Percentiles rank a stretch among this genome's conserved stretches.
Conservation (phyloP, 2,888 invertebrate species). For the Stenchaetothrips biformis region DNA sequence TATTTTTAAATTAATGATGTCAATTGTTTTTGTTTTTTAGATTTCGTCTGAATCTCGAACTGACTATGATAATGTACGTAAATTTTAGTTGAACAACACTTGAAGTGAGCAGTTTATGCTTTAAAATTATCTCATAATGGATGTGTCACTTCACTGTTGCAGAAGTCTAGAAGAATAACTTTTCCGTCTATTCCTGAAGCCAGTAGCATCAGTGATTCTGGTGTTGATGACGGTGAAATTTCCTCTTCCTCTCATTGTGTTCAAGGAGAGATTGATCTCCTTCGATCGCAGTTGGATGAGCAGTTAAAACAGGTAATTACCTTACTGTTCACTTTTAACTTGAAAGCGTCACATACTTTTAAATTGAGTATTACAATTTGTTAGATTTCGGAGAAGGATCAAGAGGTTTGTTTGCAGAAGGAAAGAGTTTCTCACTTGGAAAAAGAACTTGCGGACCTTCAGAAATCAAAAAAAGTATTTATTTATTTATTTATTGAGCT, state of each 20-base stretch:
- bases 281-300: background rate
- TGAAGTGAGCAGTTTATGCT: background rate
- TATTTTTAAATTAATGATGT: background rate
- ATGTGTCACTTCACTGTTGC: background rate
- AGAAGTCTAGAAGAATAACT: background rate
- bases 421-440: background rate
- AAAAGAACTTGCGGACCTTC: background rate
- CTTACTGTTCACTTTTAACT: background rate
- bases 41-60: background rate
- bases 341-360: background rate
- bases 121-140: background rate
- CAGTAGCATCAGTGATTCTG: background rate
- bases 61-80: background rate
- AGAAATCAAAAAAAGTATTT: background rate
- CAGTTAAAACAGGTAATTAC: background rate
- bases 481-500: background rate
- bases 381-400: background rate
- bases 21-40: background rate
- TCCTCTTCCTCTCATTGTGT: background rate
- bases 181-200: conserved; percentile 2
- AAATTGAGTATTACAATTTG: background rate
- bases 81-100: too few species aligned
- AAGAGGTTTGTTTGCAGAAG: background rate
- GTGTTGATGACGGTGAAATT: conserved; percentile 9
- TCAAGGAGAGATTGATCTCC: background rate